Conservation (phyloP, 2,797 vertebrate species). For the Meriones psammophilus region DNA sequence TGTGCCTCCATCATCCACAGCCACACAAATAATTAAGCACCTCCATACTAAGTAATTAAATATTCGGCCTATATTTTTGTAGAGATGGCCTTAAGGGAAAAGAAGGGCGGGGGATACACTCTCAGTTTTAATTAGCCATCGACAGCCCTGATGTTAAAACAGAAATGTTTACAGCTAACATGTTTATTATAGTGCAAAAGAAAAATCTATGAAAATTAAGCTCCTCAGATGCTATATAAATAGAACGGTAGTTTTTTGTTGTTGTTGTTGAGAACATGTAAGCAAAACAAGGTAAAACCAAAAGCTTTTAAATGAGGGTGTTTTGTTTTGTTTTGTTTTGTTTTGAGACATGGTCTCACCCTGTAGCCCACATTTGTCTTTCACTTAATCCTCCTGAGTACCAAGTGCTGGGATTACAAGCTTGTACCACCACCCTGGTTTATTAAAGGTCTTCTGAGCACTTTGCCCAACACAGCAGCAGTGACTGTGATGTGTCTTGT, state of each 20-base stretch:
- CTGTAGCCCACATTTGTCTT: background rate
- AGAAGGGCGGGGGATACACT: background rate
- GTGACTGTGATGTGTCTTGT: background rate
- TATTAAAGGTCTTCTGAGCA: constrained; percentile 48
- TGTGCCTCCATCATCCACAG: constrained; percentile 48
- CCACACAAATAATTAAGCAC: constrained; percentile 59
- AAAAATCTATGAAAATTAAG: constrained; percentile 1
- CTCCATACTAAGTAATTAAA: constrained; percentile 50
- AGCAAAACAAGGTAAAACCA: background rate
- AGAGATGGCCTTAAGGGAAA: constrained; percentile 47
- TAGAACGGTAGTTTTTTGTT: constrained; percentile 46
- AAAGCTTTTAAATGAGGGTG: background rate
- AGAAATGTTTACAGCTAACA: constrained; percentile 30
- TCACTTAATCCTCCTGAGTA: background rate
- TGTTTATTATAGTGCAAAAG: background rate
- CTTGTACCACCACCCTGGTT: background rate
- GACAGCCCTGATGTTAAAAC: background rate
- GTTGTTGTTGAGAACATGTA: background rate
- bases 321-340: background rate
- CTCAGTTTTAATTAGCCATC: constrained; percentile 35
- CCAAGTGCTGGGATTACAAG: too few species aligned
- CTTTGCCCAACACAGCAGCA: background rate
- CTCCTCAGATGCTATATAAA: background rate
- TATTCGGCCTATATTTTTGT: constrained; percentile 20
- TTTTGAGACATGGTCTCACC: background rate